phyloP scores from a whole-genome alignment of 1,140 invertebrate species.

The Brachionus sp. region DNA sequence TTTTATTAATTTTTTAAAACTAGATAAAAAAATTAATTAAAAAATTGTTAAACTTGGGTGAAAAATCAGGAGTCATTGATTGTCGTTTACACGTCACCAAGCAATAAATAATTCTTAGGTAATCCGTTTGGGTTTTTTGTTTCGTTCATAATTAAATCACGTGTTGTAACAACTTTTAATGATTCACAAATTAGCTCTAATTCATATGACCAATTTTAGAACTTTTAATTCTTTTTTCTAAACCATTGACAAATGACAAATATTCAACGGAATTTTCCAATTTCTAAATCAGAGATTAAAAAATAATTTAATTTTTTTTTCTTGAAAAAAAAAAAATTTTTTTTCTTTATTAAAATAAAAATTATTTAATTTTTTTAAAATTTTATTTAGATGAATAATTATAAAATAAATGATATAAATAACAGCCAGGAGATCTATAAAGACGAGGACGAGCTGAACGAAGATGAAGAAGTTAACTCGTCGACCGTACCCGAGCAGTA shows the following conservation, averaged over 20 bases:
- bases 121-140: background rate
- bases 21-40: too few species aligned
- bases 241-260: background rate
- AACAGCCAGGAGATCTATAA: background rate
- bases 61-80: background rate
- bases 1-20: too few species aligned
- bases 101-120: background rate
- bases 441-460: constrained; percentile 1
- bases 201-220: background rate
- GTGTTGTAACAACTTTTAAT: background rate
- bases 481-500: background rate
- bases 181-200: background rate
- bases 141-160: background rate
- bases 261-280: background rate
- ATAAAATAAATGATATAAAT: constrained; percentile 22
- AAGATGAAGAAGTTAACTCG: constrained; percentile 6
- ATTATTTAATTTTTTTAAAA: background rate
- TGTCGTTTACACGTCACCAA: background rate
- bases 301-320: background rate
- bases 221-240: background rate
- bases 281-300: background rate
- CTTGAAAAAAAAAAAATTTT: background rate
- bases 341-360: background rate
- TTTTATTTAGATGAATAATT: constrained; percentile 26
- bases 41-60: background rate